phyloP scores from a whole-genome alignment of 2,113 vertebrate species.

The Xiphophorus maculatus region DNA sequence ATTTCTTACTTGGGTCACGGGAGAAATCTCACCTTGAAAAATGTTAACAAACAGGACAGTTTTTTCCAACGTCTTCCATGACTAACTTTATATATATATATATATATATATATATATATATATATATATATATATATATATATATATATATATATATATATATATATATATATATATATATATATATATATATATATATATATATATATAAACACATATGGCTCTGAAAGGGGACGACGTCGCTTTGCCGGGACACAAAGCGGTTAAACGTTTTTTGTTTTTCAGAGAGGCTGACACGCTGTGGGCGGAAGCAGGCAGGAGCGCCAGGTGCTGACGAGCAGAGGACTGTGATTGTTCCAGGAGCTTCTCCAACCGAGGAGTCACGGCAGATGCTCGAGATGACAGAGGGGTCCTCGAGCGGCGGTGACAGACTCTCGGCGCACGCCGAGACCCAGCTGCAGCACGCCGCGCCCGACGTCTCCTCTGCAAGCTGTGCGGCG shows the following conservation, averaged over 20 bases:
- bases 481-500: conserved; percentile 53
- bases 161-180: no score
- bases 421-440: conserved; percentile 65
- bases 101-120: no score
- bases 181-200: no score
- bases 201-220: no score
- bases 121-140: no score
- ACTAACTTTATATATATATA: no score
- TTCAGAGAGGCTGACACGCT: conserved; percentile 24
- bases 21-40: no score
- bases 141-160: no score
- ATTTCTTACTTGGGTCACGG: no score
- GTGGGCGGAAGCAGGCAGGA: conserved; percentile 53
- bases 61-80: no score
- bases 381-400: conserved; percentile 68
- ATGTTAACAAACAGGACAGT: no score
- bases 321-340: conserved; percentile 70
- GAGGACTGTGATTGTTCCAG: conserved; percentile 65
- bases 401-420: conserved; percentile 56
- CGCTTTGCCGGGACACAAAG: background rate
- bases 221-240: background rate
- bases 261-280: background rate
- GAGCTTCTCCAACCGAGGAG: conserved; percentile 61
- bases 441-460: conserved; percentile 61
- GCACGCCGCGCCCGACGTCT: conserved; percentile 27